Evolutionary conservation across 2,797 vertebrate genomes (phyloP).

Genomic region (Bradypus variegatus): DNA sequence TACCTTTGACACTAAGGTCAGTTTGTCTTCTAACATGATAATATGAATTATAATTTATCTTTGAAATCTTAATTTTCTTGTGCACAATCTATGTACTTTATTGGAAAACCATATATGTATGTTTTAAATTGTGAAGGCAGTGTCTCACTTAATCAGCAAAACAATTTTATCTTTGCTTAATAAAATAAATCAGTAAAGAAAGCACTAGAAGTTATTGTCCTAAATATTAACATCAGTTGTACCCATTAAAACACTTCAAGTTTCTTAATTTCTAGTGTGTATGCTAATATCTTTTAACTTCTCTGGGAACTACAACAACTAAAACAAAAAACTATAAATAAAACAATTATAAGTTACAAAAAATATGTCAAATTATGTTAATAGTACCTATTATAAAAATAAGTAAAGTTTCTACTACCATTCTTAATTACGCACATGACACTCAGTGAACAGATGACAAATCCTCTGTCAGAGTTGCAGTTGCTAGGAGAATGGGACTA

Average conservation of each 20-base stretch:
- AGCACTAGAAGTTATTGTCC: neutral
- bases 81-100: neutral
- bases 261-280: neutral
- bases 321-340: neutral
- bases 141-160: neutral
- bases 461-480: conserved; percentile 10
- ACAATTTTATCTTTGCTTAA: conserved; percentile 27
- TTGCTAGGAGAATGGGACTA: neutral
- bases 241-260: neutral
- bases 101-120: neutral
- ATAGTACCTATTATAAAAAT: neutral
- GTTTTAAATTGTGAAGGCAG: neutral
- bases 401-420: neutral
- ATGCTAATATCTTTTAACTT: conserved; percentile 1
- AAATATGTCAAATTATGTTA: neutral
- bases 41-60: conserved; percentile 13
- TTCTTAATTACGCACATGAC: neutral
- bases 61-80: conserved; percentile 40
- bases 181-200: conserved; percentile 26
- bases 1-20: conserved; percentile 14
- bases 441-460: neutral
- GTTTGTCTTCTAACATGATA: neutral
- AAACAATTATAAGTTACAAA: neutral
- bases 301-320: neutral
- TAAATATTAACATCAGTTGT: conserved; percentile 13